Evolutionary conservation across 2,888 invertebrate species (phyloP).

Genomic region (Coenonympha glycerion): DNA sequence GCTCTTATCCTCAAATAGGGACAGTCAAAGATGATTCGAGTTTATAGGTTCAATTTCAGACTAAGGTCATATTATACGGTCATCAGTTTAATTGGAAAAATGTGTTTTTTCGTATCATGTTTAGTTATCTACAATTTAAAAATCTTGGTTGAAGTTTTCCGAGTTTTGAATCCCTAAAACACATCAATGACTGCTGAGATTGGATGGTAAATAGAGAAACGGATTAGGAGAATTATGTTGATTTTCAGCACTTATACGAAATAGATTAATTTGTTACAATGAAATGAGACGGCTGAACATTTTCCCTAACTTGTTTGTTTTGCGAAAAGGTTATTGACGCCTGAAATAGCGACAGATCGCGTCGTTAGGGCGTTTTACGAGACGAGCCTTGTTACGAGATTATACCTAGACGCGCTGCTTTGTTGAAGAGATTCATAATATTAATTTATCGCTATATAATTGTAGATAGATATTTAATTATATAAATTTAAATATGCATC

Average conservation of each 20-base stretch:
- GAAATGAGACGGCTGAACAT: not conserved
- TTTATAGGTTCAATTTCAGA: no score
- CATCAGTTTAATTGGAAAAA: no score
- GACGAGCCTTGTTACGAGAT: conserved; percentile 15
- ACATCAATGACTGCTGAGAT: not conserved
- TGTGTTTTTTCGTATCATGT: no score
- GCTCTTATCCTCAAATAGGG: no score
- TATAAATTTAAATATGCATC: no score
- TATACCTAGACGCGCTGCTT: conserved; percentile 15
- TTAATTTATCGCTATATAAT: conserved; percentile 11
- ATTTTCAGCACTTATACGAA: not conserved
- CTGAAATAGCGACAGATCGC: conserved; percentile 36
- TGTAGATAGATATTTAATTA: not conserved
- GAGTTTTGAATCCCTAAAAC: not conserved
- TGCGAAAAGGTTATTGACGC: conserved; percentile 42
- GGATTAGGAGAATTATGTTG: not conserved
- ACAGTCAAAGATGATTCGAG: no score
- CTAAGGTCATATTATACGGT: no score
- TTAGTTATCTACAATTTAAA: no score
- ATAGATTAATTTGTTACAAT: conserved; percentile 6
- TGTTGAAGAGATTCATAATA: conserved; percentile 15
- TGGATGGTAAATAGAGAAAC: not conserved
- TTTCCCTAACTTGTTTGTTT: conserved; percentile 16
- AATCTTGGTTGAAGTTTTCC: no score
- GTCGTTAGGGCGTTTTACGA: conserved; percentile 40